Base-by-base conservation (phyloP, 2,113 vertebrate genomes). In the Cyprinodon variegatus region DNA sequence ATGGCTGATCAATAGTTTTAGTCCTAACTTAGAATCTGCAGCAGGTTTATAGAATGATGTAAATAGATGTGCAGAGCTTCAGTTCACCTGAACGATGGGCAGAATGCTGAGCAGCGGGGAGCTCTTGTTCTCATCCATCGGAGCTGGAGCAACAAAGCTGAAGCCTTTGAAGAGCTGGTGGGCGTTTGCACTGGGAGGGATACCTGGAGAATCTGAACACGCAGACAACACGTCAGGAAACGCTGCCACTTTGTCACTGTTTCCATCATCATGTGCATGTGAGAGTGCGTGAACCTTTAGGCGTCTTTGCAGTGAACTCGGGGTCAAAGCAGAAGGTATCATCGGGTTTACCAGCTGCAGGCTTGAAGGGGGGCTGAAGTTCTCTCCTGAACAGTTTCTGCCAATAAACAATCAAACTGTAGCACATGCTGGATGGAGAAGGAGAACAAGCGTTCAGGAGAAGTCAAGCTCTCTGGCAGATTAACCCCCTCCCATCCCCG, bases 131-230 rank as follows among this genome's bases (percentile, higher is more conserved):
- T 98, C 97, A 91, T 99, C 97, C 92, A 95, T 93, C 29, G 96
- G 90, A 75, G 94, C 93, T 4, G 96, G 95, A 50, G 97, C 97
- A 79, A 99, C 97, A 91, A 99, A 99, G 87, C 97, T 99, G 93
- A 99, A 99, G 83, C 98, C 98, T 96, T 98, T 98, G 93, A 99
- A 99, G 83, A 99, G 96, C 76, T 99, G 97, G 92, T 99, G 97
- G 70, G 97, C 97, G 0, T 99, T 99, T 11, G 97, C 98, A 78
- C 98, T 99, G 46, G 97, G 96, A 13, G 98, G 97, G 73, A 99
- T 96, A 81, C 98, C 97, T 82, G 98, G 97, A 86, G 98, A 99
- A 94, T 99, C 97, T 99, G 84, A 81, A 80, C 4, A 88, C 43
- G 79, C 77, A 82, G 13, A 78, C 37, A 72, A 78, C 68, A 72